Conservation (phyloP, 2,113 vertebrate genomes). For the Pteropus alecto region DNA sequence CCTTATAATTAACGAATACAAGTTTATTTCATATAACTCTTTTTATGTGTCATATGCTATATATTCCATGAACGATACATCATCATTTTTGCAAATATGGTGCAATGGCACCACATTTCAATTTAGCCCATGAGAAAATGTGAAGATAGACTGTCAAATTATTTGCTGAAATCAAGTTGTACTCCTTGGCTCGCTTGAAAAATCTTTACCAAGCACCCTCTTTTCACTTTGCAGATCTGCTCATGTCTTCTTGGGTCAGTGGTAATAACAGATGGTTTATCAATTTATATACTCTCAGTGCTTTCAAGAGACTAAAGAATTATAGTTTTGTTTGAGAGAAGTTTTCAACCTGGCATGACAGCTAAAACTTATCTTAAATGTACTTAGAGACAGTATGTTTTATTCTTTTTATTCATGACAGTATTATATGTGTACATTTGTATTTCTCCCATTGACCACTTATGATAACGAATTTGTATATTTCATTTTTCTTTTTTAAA, state of each 20-base stretch:
- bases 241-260: background rate
- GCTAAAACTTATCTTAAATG: background rate
- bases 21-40: background rate
- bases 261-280: background rate
- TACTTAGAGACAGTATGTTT: background rate
- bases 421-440: background rate
- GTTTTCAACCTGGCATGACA: background rate
- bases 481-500: constrained; percentile 12
- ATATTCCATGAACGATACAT: background rate
- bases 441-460: background rate
- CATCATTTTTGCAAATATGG: background rate
- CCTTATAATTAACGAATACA: background rate
- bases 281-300: background rate
- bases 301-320: constrained; percentile 15
- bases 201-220: background rate
- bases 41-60: background rate
- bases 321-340: background rate
- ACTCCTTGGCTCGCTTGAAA: background rate
- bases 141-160: background rate
- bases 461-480: background rate
- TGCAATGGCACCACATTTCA: background rate
- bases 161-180: constrained; percentile 1
- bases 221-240: background rate
- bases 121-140: background rate
- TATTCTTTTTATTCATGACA: background rate